These are phyloP conservation scores for Girardinus metallicus DNA, from an alignment of 2,797 vertebrate species.

Conservation along the genomic window DNA sequence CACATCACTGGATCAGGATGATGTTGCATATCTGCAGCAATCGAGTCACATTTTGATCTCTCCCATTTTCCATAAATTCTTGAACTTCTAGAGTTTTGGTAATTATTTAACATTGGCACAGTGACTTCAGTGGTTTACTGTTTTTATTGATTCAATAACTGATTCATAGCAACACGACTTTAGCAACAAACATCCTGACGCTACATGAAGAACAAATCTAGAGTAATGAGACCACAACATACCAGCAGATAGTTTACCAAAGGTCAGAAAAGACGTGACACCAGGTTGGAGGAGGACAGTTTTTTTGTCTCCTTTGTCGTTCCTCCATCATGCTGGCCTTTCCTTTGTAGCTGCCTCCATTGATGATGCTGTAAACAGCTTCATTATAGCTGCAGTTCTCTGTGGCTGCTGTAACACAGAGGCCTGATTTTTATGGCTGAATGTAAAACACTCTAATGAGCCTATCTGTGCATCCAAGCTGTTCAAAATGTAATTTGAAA, in stretches of 20 bases:
- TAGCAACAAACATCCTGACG: conserved; percentile 5
- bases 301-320: conserved; percentile 5
- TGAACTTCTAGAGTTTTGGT: background rate
- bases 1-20: background rate
- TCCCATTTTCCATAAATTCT: background rate
- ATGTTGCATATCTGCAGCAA: background rate
- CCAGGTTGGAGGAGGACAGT: background rate
- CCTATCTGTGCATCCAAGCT: conserved; percentile 17
- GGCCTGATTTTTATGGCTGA: conserved; percentile 4
- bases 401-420: conserved; percentile 7
- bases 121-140: conserved; percentile 4
- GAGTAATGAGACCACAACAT: background rate
- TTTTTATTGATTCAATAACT: conserved; percentile 31
- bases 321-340: conserved; percentile 11
- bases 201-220: conserved; percentile 10
- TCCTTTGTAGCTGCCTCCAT: conserved; percentile 13
- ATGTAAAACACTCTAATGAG: conserved; percentile 11
- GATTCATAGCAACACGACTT: conserved; percentile 21
- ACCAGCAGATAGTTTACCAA: conserved; percentile 6
- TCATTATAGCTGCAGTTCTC: background rate
- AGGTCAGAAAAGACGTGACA: conserved; percentile 25
- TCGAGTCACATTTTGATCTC: background rate
- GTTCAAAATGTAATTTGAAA: conserved; percentile 29
- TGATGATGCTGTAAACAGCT: conserved; percentile 37
- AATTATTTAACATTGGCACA: conserved; percentile 6